Base-by-base conservation (phyloP, 1,140 invertebrate genomes). In the Solenopsis fugax region DNA sequence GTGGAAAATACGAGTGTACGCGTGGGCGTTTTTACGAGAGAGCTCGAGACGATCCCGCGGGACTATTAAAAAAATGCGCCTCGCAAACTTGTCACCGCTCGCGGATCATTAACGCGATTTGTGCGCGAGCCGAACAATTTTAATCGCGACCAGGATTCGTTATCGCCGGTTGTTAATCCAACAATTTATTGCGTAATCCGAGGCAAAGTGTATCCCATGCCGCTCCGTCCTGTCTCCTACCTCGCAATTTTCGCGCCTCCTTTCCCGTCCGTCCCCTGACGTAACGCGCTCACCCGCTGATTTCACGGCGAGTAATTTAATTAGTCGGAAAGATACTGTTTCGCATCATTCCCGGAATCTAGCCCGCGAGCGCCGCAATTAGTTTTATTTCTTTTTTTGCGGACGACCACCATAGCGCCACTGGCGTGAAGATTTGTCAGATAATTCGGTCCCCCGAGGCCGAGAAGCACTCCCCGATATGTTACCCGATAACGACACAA, bases 241-340 rank as follows among this genome's bases (percentile, higher is more conserved):
- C 45, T 65, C 16, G 54, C 13, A 76, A 29, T 56, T 65, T 60
- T 69, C 18, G 24, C 13, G 29, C 7, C 29, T 29, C 71, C 24
- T 37, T 73, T 58, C 54, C 69, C 56, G 16, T 69, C 45, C 29
- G 18, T 48, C 77, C 65, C 54, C 34, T 45, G 16, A 18, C 54
- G 62, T 64, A 71, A 56, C 52, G 52, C 54, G 62, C 65, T 88
- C 67, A 71, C 71, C 86, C 76, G 48, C 67, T 87, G 75, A 89
- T 87, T 89, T 89, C 78, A 89, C 88, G 88, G 85, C 54, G 18
- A 69, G 85, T 89, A 90, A 90, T 90, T 90, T 90, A 89, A 90
- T 90, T 90, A 87, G 75, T 87, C 24, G 65, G 78, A 64, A 87
- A 85, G 85, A 90, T 84, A 87, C 60, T 72, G 60, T 54, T 86